These are phyloP conservation scores for Malurus melanocephalus DNA, from an alignment of 2,113 vertebrate species.

Conservation along the genomic window DNA sequence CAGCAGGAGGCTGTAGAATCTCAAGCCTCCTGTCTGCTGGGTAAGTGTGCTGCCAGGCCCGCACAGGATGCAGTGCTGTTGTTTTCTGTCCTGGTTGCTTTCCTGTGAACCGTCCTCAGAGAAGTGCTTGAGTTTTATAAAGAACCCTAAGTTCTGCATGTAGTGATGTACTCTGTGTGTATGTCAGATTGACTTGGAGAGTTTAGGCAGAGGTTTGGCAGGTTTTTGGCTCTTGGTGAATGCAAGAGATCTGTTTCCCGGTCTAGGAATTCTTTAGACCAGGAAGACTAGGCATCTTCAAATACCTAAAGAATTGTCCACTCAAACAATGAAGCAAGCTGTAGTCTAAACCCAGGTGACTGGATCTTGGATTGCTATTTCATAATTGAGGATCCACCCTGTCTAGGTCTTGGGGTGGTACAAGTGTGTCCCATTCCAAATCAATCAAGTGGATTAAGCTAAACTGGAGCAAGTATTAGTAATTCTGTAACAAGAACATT, in stretches of 20 bases:
- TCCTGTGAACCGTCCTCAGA: neutral
- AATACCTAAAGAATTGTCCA: neutral
- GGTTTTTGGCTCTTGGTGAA: neutral
- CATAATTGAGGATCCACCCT: neutral
- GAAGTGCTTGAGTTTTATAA: neutral
- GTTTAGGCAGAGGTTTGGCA: neutral
- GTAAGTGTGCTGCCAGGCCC: neutral
- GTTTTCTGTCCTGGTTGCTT: neutral
- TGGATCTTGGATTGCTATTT: neutral
- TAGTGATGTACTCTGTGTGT: accelerated
- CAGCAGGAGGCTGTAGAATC: neutral
- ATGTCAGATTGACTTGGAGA: neutral
- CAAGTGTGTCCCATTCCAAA: neutral
- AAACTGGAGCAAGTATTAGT: neutral
- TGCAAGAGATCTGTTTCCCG: neutral
- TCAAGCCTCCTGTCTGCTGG: neutral
- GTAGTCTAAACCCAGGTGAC: neutral
- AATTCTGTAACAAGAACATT: neutral
- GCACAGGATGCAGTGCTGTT: accelerated
- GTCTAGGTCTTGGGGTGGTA: neutral
- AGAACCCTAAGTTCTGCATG: neutral
- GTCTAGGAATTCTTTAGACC: neutral
- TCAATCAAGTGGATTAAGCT: neutral
- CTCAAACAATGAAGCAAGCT: neutral
- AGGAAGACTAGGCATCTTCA: neutral